Evolutionary conservation across 1,140 invertebrate genomes (phyloP).

Genomic region (Ceratosolen solmsi): DNA sequence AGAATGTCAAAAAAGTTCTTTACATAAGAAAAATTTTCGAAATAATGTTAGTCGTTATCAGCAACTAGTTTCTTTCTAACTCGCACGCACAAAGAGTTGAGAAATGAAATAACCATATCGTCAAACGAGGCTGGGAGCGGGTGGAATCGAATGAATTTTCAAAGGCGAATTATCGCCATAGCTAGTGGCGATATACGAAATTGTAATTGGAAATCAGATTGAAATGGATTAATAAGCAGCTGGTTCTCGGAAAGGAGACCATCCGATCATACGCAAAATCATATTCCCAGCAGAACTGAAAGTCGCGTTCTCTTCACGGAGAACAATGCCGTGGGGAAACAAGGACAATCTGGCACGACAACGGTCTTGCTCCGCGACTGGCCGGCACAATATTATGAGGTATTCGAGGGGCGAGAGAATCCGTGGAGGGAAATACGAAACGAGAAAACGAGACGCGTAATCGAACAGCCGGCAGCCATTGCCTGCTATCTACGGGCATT

Average conservation of each 20-base stretch:
- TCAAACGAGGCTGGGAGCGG: too few species aligned
- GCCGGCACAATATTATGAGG: not conserved
- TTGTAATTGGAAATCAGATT: not conserved
- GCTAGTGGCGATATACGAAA: not conserved
- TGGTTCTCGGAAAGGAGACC: not conserved
- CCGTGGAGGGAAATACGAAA: slow-evolving; percentile 42
- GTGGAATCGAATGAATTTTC: not conserved
- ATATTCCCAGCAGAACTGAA: not conserved
- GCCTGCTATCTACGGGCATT: slow-evolving; percentile 64
- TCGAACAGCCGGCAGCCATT: slow-evolving; percentile 59
- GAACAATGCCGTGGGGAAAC: not conserved
- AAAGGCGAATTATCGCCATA: not conserved
- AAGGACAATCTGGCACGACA: not conserved
- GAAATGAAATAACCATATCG: too few species aligned
- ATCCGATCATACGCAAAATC: too few species aligned
- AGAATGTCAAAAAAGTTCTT: not conserved
- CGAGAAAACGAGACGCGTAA: slow-evolving; percentile 64
- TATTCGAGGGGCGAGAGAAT: not conserved
- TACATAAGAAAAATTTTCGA: not conserved
- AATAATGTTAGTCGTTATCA: too few species aligned
- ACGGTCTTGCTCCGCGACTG: not conserved
- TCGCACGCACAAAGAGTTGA: too few species aligned
- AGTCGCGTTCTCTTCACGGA: not conserved
- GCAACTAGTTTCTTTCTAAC: too few species aligned
- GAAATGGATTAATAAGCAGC: not conserved